Evolutionary conservation across 2,113 vertebrate genomes (phyloP).

Genomic region (Ovibos moschatus): DNA sequence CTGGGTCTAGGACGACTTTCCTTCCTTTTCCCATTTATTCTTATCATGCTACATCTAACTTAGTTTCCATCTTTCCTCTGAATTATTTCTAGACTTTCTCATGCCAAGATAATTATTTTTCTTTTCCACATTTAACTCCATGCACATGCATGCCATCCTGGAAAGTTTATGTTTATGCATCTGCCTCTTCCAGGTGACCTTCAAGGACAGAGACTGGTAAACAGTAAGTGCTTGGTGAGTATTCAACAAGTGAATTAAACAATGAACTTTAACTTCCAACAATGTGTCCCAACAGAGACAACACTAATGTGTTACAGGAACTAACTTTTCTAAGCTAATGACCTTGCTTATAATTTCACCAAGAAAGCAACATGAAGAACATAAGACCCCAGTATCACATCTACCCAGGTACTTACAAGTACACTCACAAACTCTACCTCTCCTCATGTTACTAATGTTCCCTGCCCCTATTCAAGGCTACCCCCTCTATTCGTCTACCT

Average conservation of each 20-base stretch:
- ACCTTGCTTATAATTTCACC: neutral
- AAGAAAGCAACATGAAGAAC: neutral
- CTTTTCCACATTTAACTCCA: neutral
- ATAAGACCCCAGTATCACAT: no score
- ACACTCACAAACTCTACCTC: neutral
- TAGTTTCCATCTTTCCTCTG: neutral
- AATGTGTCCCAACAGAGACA: neutral
- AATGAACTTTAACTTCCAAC: neutral
- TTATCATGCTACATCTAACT: neutral
- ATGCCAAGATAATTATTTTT: neutral
- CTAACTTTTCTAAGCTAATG: neutral
- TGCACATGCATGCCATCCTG: neutral
- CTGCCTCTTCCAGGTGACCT: neutral
- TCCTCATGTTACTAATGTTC: neutral
- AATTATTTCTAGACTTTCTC: neutral
- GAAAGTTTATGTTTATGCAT: neutral
- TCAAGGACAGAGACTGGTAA: neutral
- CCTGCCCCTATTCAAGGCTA: neutral
- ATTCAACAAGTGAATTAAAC: neutral
- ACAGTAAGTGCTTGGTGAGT: neutral
- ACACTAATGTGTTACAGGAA: neutral
- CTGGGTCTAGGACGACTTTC: neutral
- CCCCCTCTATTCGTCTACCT: neutral
- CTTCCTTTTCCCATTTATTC: neutral
- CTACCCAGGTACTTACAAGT: neutral